Evolutionary conservation across 2,888 invertebrate genomes (phyloP), one percentile per base, ranked within the genome.

Genomic region (Thymelicus sylvestris): DNA sequence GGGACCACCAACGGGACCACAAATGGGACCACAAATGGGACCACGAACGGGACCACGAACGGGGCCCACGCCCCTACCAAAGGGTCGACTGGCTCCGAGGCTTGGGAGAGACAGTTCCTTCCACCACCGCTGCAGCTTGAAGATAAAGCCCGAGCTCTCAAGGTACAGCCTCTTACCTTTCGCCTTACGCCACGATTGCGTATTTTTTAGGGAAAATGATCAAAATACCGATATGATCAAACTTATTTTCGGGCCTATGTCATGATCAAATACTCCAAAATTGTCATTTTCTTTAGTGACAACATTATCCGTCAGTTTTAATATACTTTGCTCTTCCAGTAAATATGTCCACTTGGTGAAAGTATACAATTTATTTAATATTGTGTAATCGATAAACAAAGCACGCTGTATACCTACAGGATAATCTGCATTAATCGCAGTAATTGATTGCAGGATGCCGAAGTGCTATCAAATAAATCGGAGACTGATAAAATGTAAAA

Each of bases 81-180:
- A 0, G 7, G 3, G 67, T 71, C 74, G 63, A 63, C 71, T 76
- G 61, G 15, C 69, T 55, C 19, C 41, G 75, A 63, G n/a, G 59
- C 73, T 7, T 91, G 91, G 89, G 87, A 86, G 67, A 82, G 86
- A 13, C 83, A 83, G 83, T 92, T 93, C 81, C 83, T 91, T 75
- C 92, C 93, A 4, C 83, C 86, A 2, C 80, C 87, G 5, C 81
- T 94, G 55, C 73, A 80, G 52, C 80, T 94, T 0, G 86, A 89
- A 2, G 92, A 94, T 79, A 81, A 78, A 13, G 78, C 79, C 2
- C 81, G 88, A n/a, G 88, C 91, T 2, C 82, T 86, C 60, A 90
- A 92, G 89, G 94, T 93, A 76, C n/a, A n/a, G n/a, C n/a, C n/a
- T n/a, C n/a, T n/a, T n/a, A n/a, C n/a, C n/a, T n/a, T n/a, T n/a